Base-by-base conservation (phyloP, 2,888 invertebrate genomes). In the Cordilura impudica region DNA sequence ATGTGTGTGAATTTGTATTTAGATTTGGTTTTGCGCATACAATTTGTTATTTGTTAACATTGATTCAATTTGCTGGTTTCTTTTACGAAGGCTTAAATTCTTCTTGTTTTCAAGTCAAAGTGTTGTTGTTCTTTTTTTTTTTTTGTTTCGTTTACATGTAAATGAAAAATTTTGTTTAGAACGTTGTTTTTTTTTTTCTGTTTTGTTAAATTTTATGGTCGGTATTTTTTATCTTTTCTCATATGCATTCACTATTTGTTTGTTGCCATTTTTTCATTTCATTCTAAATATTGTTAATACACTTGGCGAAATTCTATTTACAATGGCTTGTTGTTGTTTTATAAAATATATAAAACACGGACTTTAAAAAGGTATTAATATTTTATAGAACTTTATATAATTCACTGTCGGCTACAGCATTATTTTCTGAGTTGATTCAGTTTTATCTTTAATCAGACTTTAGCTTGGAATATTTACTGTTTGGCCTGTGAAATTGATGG, bases 21-120 rank as follows among this genome's bases (percentile, higher is more conserved):
- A 10, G 31, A 58, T 54, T 56, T 51, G 23, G 47, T 35, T 65
- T 53, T 45, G 16, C 16, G 10, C 14, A 21, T 47, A 54, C 60
- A 45, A 45, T 49, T 75, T 61, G 53, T 75, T 69, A 47, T 75
- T 70, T 70, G 63, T 63, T 49, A 49, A 63, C 49, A 75, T 61
- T 63, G 63, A 75, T 75, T 63, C 49, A 56, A 63, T 75, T 75
- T 69, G 12, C 2, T n/a, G 35, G 54, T 6, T 49, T 49, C 58
- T 19, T n/a, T 51, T 60, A 23, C 35, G 14, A 53, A 18, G 51
- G 31, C 26, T 61, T 47, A 53, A 58, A 61, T 16, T 18, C 16
- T 14, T 8, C 12, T 19, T 53, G 39, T 47, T 67, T 23, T 8
- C 2, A 45, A 43, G 45, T n/a, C 35, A 39, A n/a, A 31, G n/a